These are phyloP conservation scores for Harlomillsia oculata DNA, from an alignment of 1,140 invertebrate species.

Conservation along the genomic window DNA sequence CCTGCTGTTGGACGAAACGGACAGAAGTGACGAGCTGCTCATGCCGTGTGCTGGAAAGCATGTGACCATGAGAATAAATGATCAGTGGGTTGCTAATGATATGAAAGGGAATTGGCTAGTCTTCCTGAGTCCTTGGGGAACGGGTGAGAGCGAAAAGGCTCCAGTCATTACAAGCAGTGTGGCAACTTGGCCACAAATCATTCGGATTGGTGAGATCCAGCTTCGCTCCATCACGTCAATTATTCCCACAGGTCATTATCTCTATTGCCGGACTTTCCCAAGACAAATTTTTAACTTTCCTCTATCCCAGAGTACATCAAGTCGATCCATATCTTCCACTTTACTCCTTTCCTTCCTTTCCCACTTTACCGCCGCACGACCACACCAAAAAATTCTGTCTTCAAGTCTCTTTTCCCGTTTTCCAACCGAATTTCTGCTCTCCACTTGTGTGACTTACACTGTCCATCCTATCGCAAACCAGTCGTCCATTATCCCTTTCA, in stretches of 20 bases:
- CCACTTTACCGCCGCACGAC: too few relatives aligned
- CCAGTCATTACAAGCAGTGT: slow-evolving; percentile 8
- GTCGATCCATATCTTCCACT: slow-evolving; percentile 23
- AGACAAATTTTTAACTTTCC: slow-evolving; percentile 30
- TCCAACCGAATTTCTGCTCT: neutral
- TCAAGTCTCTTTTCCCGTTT: too few relatives aligned
- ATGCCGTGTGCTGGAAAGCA: neutral
- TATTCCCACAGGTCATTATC: slow-evolving; percentile 35
- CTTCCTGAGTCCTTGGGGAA: slow-evolving; percentile 1
- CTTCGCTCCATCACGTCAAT: slow-evolving; percentile 23
- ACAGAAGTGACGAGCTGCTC: neutral
- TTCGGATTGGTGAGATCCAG: slow-evolving; percentile 11
- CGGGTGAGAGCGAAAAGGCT: neutral
- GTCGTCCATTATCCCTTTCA: too few relatives aligned
- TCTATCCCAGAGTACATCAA: slow-evolving; percentile 9
- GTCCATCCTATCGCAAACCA: too few relatives aligned
- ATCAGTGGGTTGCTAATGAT: slow-evolving; percentile 32
- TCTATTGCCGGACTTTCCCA: slow-evolving; percentile 17
- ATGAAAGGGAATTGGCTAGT: slow-evolving; percentile 29
- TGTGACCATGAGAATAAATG: slow-evolving; percentile 26
- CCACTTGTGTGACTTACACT: neutral
- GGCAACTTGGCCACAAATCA: slow-evolving; percentile 26
- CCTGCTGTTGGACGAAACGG: too few relatives aligned
- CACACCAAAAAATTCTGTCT: too few relatives aligned
- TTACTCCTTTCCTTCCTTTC: neutral